Evolutionary conservation across 1,140 invertebrate genomes (phyloP), one percentile per base, ranked within the genome.

Genomic region (Drosophila baimaii): DNA sequence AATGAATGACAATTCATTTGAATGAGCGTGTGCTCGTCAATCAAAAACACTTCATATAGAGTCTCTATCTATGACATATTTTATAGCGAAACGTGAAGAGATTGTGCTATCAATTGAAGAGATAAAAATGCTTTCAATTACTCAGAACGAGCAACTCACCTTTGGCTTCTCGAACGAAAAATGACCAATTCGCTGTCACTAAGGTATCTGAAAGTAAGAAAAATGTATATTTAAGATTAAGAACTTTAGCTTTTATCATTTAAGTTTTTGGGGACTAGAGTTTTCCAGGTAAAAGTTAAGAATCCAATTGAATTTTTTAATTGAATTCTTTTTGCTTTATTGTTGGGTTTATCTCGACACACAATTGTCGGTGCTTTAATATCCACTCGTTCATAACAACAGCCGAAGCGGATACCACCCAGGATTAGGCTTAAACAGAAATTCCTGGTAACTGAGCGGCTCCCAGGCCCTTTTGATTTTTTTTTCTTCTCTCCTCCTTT

Each of bases 371-470:
- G 25, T n/a, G 21, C 12, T 37, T 66, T 35, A 75, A 65, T 69
- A 58, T 83, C 51, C 43, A 39, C 25, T 29, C 12, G 33, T 35
- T 41, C 62, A 44, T 41, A 78, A 69, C 33, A 81, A 46, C 31
- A 37, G n/a, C 52, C 52, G 17, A 27, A 44, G 33, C 37, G 23
- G 5, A 65, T 79, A 89, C 83, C 83, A 86, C 83, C 83, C 83
- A 86, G 84, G 84, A 86, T 83, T 80, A 64, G 47, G 68, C 47
- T 79, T 77, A 62, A 79, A 65, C 37, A 74, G 64, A 71, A 80
- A 83, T 86, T 86, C 84, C 72, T 73, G 76, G 83, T 79, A 86
- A 70, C 76, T 62, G 46, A 69, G 62, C 61, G 64, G 52, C 47
- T 49, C 41, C 39, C 55, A 31, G 43, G 27, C 58, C 44, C 44